Evolutionary conservation across 2,797 vertebrate species (phyloP).

Genomic region (Artibeus jamaicensis): DNA sequence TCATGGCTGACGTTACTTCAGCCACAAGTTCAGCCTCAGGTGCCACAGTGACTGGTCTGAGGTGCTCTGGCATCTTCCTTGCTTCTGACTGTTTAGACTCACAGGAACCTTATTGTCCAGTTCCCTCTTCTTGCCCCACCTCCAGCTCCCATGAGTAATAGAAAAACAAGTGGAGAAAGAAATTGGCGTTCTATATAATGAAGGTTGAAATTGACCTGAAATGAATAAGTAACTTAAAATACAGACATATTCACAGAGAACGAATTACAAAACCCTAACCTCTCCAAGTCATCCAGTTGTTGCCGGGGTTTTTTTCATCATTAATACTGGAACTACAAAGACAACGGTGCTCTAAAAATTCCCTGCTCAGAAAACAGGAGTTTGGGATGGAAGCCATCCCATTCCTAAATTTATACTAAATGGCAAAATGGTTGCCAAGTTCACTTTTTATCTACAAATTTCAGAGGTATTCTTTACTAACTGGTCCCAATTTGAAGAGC

Average conservation of each 20-base stretch:
- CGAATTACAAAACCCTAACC: not conserved
- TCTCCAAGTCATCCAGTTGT: not conserved
- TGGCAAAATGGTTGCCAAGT: not conserved
- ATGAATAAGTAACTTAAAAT: not conserved
- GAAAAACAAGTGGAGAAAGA: not conserved
- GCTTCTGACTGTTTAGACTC: not conserved
- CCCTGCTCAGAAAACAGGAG: slow-evolving; percentile 14
- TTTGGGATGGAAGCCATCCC: not conserved
- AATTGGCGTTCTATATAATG: not conserved
- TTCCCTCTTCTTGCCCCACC: not conserved
- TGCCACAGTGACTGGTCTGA: not conserved
- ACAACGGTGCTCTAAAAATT: not conserved
- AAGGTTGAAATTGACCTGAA: not conserved
- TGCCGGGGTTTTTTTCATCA: not conserved
- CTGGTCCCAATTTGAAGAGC: not conserved
- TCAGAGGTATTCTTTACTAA: not conserved
- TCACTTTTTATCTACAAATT: not conserved
- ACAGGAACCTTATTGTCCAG: not conserved
- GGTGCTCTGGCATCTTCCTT: not conserved
- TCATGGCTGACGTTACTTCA: not conserved
- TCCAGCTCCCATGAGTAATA: not conserved
- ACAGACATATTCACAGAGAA: not conserved
- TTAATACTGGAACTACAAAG: not conserved
- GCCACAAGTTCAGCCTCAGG: not conserved
- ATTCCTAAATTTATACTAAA: not conserved